Percentiles rank a stretch among this genome's conserved stretches.
phyloP scores from a whole-genome alignment of 1,140 invertebrate genomes.

The Aphaenogaster ashmeadi region DNA sequence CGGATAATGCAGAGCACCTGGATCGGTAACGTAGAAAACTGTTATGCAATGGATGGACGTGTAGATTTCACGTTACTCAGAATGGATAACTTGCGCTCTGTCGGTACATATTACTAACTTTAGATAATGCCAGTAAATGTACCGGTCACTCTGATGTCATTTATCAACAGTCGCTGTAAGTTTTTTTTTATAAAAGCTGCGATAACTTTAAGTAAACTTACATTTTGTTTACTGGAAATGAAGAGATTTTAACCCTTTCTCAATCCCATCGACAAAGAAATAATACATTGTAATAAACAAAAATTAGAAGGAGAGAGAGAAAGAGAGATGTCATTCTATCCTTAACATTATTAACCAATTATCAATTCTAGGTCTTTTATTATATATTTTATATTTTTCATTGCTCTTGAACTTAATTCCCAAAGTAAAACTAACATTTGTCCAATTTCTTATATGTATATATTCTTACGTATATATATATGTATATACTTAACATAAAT shows the following conservation, averaged over 20 bases:
- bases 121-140: neutral
- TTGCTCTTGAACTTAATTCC: neutral
- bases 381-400: neutral
- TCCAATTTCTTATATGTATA: neutral
- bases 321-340: neutral
- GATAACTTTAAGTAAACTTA: neutral
- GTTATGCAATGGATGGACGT: neutral
- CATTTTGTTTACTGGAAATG: neutral
- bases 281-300: constrained; percentile 2
- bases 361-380: neutral
- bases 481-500: neutral
- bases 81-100: neutral
- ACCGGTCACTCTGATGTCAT: neutral
- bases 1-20: neutral
- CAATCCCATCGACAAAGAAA: neutral
- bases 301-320: neutral
- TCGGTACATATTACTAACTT: constrained; percentile 15
- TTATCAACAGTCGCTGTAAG: neutral
- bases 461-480: neutral
- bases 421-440: neutral
- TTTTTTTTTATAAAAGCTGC: neutral
- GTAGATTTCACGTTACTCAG: neutral
- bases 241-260: constrained; percentile 24
- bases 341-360: constrained; percentile 3
- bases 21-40: constrained; percentile 42